Evolutionary conservation across 2,113 vertebrate genomes (phyloP), one percentile per base, ranked within the genome.

Genomic region (Cromileptes altivelis): DNA sequence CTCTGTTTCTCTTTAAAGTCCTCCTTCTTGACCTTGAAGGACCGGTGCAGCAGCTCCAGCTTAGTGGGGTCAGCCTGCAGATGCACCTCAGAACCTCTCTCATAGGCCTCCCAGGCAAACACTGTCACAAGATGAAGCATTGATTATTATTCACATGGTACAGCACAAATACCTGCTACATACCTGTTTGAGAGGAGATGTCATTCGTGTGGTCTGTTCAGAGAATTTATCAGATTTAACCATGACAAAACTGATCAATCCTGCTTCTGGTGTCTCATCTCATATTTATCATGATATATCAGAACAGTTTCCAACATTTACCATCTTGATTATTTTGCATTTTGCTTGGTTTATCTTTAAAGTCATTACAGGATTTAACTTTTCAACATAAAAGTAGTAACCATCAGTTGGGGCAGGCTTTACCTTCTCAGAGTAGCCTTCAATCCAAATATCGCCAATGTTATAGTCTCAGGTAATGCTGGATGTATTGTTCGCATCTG

Each of bases 21-120:
- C 92, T 99, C 98, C 85, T 99, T 99, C 90, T 99, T 99, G 88
- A 99, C 98, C 91, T 97, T 98, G 94, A 99, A 99, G 64, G 98
- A 99, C 61, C 97, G 95, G 85, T 98, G 97, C 47, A 99, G 93
- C 68, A 99, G 94, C 89, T 99, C 97, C 61, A 99, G 94, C 82
- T 99, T 99, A 70, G 98, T 99, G 53, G 98, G 98, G 82, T 99
- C 98, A 0, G 98, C 98, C 91, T 99, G 98, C 52, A 99, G 97
- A 90, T 99, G 98, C 75, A 99, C 98, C 90, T 99, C 98, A 1
- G 98, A 98, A 57, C 98, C 98, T 86, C 97, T 98, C 90, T 99
- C 98, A 78, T 99, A 99, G 47, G 98, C 98, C 93, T 99, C 98
- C 98, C 98, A 99, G 3, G 97, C 98, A 94, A 99, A 99, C 87